phyloP scores from a whole-genome alignment of 1,140 invertebrate genomes.

The Lepidostoma basale region DNA sequence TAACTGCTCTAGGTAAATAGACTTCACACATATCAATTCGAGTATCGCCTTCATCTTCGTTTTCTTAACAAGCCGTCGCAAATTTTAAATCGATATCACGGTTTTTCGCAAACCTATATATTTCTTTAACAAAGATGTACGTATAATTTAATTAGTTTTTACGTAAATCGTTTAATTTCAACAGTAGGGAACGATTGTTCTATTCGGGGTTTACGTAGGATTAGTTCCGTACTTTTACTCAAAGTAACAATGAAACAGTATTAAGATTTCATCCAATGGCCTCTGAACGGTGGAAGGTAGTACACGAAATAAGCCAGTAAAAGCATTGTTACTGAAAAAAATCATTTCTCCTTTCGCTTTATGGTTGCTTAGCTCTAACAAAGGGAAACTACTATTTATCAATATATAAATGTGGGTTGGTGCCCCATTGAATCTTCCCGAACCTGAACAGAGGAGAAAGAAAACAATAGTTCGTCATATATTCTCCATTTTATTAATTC shows the following conservation, averaged over 20 bases:
- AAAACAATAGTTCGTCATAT: slow-evolving; percentile 14
- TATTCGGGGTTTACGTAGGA: too few relatives aligned
- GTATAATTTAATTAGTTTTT: too few relatives aligned
- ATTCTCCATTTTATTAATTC: slow-evolving; percentile 24
- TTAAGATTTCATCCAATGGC: slow-evolving; percentile 4
- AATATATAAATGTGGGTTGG: slow-evolving; percentile 16
- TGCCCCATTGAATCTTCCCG: slow-evolving; percentile 20
- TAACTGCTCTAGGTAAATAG: slow-evolving; percentile 32
- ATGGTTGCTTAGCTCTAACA: slow-evolving; percentile 15
- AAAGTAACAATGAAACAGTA: slow-evolving; percentile 4
- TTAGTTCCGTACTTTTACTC: too few relatives aligned
- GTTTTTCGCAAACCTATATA: too few relatives aligned
- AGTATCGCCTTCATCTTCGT: slow-evolving; percentile 1
- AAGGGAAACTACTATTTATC: slow-evolving; percentile 28
- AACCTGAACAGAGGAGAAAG: slow-evolving; percentile 9
- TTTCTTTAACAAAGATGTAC: too few relatives aligned
- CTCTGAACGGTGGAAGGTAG: neutral
- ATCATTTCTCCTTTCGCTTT: slow-evolving; percentile 4
- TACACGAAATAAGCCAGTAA: slow-evolving; percentile 6
- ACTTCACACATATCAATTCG: slow-evolving; percentile 32
- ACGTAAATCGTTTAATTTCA: too few relatives aligned
- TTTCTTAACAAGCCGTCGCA: too few relatives aligned
- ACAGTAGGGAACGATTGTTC: too few relatives aligned
- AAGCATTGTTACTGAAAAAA: slow-evolving; percentile 7
- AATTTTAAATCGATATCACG: too few relatives aligned